Evolutionary conservation across 1,140 invertebrate genomes (phyloP).

Genomic region (Cydia fagiglandana): DNA sequence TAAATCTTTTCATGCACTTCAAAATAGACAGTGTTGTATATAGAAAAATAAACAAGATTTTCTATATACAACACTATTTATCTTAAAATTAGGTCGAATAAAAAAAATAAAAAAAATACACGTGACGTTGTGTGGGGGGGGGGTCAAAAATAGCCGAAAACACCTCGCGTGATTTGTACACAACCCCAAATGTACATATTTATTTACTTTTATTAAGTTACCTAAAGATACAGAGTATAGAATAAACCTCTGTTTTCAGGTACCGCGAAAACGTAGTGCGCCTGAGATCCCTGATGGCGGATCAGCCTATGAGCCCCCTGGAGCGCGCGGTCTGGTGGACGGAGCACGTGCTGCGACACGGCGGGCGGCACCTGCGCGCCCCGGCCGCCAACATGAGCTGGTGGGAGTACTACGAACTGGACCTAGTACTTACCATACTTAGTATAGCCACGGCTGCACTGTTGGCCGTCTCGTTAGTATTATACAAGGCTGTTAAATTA

Average conservation of each 20-base stretch:
- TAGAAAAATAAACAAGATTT: too few species aligned
- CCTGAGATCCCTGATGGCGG: conserved; percentile 2
- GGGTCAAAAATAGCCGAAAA: too few species aligned
- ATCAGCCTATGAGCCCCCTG: conserved; percentile 20
- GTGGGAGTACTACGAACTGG: conserved; percentile 30
- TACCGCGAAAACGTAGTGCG: conserved; percentile 1
- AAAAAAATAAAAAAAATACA: too few species aligned
- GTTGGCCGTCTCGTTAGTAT: not conserved
- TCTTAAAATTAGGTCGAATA: too few species aligned
- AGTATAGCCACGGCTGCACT: not conserved
- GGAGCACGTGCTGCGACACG: conserved; percentile 36
- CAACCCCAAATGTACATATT: too few species aligned
- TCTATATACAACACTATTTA: too few species aligned
- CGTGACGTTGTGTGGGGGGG: too few species aligned
- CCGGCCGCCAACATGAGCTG: conserved; percentile 36
- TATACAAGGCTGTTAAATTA: not conserved
- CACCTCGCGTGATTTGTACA: too few species aligned
- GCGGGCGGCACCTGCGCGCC: conserved; percentile 58
- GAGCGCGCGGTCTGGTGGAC: conserved; percentile 41
- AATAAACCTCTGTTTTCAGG: not conserved
- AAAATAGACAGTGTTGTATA: too few species aligned
- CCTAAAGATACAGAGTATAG: too few species aligned
- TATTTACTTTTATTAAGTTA: too few species aligned
- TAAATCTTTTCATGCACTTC: too few species aligned
- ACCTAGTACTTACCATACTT: not conserved